Base-by-base conservation (phyloP, 1,140 invertebrate species). In the Ruditapes philippinarum region DNA sequence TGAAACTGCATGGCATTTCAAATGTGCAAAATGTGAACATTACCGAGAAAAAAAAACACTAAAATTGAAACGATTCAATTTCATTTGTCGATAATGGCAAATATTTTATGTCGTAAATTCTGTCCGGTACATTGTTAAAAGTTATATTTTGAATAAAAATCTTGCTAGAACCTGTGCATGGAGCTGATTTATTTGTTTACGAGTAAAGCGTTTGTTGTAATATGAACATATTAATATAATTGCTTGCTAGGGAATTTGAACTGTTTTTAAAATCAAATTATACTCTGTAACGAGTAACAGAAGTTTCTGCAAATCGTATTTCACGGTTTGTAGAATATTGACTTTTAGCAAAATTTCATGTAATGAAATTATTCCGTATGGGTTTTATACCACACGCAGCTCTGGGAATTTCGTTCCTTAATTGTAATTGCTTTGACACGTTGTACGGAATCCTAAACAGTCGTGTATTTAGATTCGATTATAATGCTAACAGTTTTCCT, bases 401-500 rank as follows among this genome's bases (percentile, higher is more conserved):
- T 40, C 33, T 38, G 33, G 33, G 65, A 70, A 14, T 70, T 19
- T 36, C n/a, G 2, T 36, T 70, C 33, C 7, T 14, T 38, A 19
- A 38, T 70, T 70, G 33, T 70, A 70, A 70, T 70, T 70, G n/a
- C 33, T 70, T 36, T 19, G 33, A 38, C 65, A 70, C 65, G 33
- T 36, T 40, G 65, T 70, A 19, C 1, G 5, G 33, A 70, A 70
- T 70, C 19, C 25, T 40, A 38, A 70, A 70, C 19, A 40, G 7
- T 40, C 33, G 1, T n/a, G 22, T 70, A 33, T 70, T 70, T 31
- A 40, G 14, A 70, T 38, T 70, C 19, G 28, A 70, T 38, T 70
- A 70, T 17, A 17, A n/a, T n/a, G n/a, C n/a, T n/a, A n/a, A n/a
- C n/a, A 4, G 36, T 70, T 19, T 38, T 38, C 14, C 36, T 70